Evolutionary conservation across 2,797 vertebrate species (phyloP).

Genomic region (Nothura maculosa): DNA sequence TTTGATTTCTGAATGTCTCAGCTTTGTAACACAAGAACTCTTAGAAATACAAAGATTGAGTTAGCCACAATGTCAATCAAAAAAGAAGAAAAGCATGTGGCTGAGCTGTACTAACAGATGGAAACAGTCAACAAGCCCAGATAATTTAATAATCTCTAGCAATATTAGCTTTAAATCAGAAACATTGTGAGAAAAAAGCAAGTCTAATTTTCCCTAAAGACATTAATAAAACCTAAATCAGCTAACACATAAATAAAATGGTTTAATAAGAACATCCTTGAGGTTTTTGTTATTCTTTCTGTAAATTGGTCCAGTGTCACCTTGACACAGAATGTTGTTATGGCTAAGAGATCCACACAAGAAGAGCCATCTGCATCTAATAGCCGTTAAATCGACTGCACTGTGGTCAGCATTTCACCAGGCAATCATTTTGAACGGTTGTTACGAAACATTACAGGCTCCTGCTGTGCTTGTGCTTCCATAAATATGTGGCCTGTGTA

Average conservation of each 20-base stretch:
- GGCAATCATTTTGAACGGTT: neutral
- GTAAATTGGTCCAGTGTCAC: constrained; percentile 15
- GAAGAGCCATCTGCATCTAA: neutral
- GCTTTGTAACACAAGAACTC: neutral
- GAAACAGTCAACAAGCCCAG: neutral
- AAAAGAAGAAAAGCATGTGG: neutral
- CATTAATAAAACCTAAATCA: neutral
- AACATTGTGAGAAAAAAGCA: neutral
- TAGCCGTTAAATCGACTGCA: fast-evolving
- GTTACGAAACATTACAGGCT: neutral
- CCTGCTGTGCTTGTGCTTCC: neutral
- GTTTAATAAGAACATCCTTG: neutral
- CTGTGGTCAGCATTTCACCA: neutral
- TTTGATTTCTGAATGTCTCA: neutral
- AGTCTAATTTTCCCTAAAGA: neutral
- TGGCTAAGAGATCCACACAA: neutral
- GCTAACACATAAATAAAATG: neutral
- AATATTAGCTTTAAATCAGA: constrained; percentile 9
- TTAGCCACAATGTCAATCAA: neutral
- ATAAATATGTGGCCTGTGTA: neutral
- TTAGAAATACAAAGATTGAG: neutral
- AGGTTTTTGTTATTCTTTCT: neutral
- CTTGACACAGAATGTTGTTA: constrained; percentile 20
- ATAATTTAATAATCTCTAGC: constrained; percentile 13
- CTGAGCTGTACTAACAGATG: neutral